Base-by-base conservation (phyloP, 2,888 invertebrate species). In the Brenthis hecate region DNA sequence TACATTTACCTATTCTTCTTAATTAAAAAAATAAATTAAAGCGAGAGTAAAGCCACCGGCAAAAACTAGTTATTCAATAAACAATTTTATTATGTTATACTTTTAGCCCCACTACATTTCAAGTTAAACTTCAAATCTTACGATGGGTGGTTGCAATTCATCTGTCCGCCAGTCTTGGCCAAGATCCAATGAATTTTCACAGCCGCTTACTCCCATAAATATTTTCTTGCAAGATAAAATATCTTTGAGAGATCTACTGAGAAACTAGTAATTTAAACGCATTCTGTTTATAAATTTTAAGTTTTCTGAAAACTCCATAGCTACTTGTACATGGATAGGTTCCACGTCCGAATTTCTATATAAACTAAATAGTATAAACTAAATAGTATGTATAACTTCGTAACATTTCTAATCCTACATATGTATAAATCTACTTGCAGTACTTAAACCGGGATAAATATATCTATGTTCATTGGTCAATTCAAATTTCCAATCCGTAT, bases 141-240 rank as follows among this genome's bases (percentile, higher is more conserved):
- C 48, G 58, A 68, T 58, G 48, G 63, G 54, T 64, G 54, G 58
- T 19, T 36, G 53, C 57, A 50, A 64, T 68, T 64, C 64, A 68
- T 65, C 68, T 68, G 68, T 68, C 51, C 48, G 51, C 58, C 65
- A 43, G 62, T 62, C 56, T 71, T 68, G 69, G 71, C 71, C 69
- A 60, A 60, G 69, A 64, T 66, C 71, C 71, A 71, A 56, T 61
- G 65, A 66, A 64, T 66, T 69, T 69, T 69, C 63, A 48, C 66
- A 69, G 60, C 60, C 56, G 61, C 60, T 71, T 69, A 66, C 68
- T 43, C 57, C 60, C 64, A 54, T 58, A 61, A 66, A 71, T 69
- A 69, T 51, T 60, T 66, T 67, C 63, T 66, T 65, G 57, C 63
- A 32, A 56, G 43, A 66, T 36, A 66, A 60, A 66, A 16, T 54